Percentiles rank a stretch among this genome's conserved stretches.
Conservation (phyloP, 2,888 invertebrate species). For the Resseliella maxima region DNA sequence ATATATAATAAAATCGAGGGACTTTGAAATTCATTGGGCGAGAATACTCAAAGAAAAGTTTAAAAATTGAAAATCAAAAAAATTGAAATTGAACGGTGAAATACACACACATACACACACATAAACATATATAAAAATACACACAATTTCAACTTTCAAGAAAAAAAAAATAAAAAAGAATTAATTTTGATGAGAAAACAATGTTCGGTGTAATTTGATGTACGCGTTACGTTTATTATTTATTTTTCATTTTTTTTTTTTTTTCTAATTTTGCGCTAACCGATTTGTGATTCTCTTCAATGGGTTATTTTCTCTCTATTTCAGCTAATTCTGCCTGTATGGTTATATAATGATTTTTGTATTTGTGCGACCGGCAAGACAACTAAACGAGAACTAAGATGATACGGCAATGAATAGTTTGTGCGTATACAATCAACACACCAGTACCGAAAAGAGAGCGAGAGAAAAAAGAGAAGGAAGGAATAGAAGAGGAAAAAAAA, state of each 20-base stretch:
- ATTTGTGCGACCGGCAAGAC: constrained; percentile 55
- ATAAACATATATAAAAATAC: too few relatives aligned
- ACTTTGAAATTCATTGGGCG: too few relatives aligned
- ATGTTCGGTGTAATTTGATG: too few relatives aligned
- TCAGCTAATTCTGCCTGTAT: not conserved
- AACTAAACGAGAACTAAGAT: constrained; percentile 55
- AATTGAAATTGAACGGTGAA: too few relatives aligned
- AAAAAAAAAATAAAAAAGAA: too few relatives aligned
- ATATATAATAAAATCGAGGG: not conserved
- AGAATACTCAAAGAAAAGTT: too few relatives aligned
- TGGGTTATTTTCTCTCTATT: not conserved
- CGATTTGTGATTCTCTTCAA: not conserved
- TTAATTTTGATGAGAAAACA: too few relatives aligned
- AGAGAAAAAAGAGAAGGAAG: too few relatives aligned
- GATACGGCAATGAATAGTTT: constrained; percentile 35
- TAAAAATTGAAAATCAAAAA: too few relatives aligned
- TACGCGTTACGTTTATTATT: not conserved
- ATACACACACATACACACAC: too few relatives aligned
- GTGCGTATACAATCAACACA: constrained; percentile 43
- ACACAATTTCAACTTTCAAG: too few relatives aligned
- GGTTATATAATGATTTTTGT: constrained; percentile 42
- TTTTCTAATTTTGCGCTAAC: not conserved
- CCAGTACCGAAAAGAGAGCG: not conserved
- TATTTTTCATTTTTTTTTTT: not conserved
- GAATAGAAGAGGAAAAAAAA: too few relatives aligned